Evolutionary conservation across 2,888 invertebrate genomes (phyloP).

Genomic region (Rambutsinella grinnellia): DNA sequence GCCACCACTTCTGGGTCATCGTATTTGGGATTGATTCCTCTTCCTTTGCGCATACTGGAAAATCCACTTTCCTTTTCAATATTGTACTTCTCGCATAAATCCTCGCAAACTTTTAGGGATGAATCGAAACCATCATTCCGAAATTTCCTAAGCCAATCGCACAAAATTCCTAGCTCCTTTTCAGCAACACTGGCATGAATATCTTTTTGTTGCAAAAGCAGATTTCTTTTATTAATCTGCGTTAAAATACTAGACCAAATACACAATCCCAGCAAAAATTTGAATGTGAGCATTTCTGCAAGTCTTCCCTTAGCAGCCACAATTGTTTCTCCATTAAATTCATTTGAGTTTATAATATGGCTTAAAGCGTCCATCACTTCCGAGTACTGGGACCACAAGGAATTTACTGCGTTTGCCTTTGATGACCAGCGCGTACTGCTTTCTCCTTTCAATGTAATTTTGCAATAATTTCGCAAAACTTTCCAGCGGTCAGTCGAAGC

Average conservation of each 20-base stretch:
- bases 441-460: conserved; percentile 14
- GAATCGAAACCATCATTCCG: background rate
- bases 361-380: background rate
- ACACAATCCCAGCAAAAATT: background rate
- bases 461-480: background rate
- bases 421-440: conserved; percentile 38
- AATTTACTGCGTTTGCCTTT: conserved; percentile 14
- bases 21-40: conserved; percentile 3
- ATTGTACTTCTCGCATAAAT: background rate
- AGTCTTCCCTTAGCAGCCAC: background rate
- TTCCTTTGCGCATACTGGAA: background rate
- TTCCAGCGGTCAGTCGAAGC: conserved; percentile 22
- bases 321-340: background rate
- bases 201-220: background rate
- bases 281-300: background rate
- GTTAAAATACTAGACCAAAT: conserved; percentile 8
- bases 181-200: background rate
- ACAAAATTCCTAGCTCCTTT: background rate
- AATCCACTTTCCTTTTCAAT: conserved; percentile 19
- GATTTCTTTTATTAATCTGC: conserved; percentile 2
- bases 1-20: background rate
- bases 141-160: conserved; percentile 1
- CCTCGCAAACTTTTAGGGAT: background rate
- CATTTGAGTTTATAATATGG: background rate
- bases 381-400: background rate